Evolutionary conservation across 2,113 vertebrate species (phyloP), one percentile per base, ranked within the genome.

Genomic region (Cebus imitator): DNA sequence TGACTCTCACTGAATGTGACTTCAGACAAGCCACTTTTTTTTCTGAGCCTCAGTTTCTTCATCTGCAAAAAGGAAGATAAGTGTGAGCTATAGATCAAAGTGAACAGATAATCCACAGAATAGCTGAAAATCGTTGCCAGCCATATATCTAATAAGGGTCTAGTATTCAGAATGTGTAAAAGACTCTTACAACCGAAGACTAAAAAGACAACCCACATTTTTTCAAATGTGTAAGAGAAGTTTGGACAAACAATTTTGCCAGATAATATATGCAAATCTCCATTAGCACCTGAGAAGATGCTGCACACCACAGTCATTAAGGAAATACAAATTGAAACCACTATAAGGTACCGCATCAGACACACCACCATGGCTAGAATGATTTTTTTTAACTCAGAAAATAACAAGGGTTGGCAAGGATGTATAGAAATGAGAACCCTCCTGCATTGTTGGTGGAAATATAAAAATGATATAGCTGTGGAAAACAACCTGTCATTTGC

Each of bases 271-370:
- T 73, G 48, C 50, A 82, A 55, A 85, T 91, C 64, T 40, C 30
- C n/a, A 72, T 78, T 95, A 96, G 81, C 81, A 45, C 48, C 55
- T 13, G 18, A 73, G 90, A 90, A 97, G 57, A 92, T n/a, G 43
- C 2, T 84, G 52, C 87, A 52, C 12, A 55, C 70, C 20, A 17
- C 21, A 91, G 88, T 87, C 70, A 73, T 84, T 88, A 64, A 97
- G 12, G 68, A 96, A 87, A 90, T 37, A 58, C 8, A 80, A 91
- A 70, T 72, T n/a, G 55, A 92, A 94, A 72, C 57, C 66, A 52
- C 37, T 89, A 57, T 64, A 80, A 95, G 48, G 37, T 76, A 30
- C 68, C 21, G 48, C 79, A 76, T 91, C 35, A 76, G n/a, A 91
- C n/a, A 9, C 30, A 64, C 50, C 52, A 58, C 16, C 61, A 45